These are phyloP conservation scores for Benthosema pterotum DNA, from an alignment of 2,797 vertebrate genomes.

Conservation along the genomic window DNA sequence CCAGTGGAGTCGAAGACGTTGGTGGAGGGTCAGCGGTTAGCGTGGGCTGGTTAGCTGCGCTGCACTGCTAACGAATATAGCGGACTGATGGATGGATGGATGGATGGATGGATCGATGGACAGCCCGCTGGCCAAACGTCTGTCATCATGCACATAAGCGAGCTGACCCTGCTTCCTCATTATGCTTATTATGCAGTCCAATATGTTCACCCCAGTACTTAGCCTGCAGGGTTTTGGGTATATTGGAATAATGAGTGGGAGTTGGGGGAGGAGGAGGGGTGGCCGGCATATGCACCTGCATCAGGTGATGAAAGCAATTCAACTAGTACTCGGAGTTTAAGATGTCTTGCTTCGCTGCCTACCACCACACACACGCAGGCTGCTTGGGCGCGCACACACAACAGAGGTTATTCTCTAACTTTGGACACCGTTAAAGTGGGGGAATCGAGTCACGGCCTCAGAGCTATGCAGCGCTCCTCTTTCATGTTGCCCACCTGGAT, in stretches of 20 bases:
- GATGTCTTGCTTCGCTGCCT: not conserved
- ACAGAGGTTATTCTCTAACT: not conserved
- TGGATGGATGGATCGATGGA: too few relatives aligned
- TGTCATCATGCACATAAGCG: slow-evolving; percentile 64
- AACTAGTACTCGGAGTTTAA: not conserved
- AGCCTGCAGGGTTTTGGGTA: slow-evolving; percentile 19
- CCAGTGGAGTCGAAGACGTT: too few relatives aligned
- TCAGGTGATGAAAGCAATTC: slow-evolving; percentile 23
- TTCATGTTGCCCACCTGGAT: slow-evolving; percentile 56
- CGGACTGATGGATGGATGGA: slow-evolving; percentile 56
- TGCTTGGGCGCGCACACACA: not conserved
- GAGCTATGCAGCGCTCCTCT: slow-evolving; percentile 31
- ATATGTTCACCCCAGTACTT: slow-evolving; percentile 30
- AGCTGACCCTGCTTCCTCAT: slow-evolving; percentile 27
- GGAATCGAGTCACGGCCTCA: slow-evolving; percentile 8
- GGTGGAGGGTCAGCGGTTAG: slow-evolving; percentile 21
- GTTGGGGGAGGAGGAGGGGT: too few relatives aligned
- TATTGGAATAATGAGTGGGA: slow-evolving; percentile 4
- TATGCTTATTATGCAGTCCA: not conserved
- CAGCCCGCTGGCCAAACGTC: slow-evolving; percentile 48
- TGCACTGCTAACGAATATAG: slow-evolving; percentile 62
- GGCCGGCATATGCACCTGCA: too few relatives aligned
- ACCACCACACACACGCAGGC: not conserved
- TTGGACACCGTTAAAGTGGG: not conserved
- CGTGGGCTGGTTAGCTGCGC: slow-evolving; percentile 20